Conservation (phyloP, 2,888 invertebrate species). For the Didymodactylos carnosus region DNA sequence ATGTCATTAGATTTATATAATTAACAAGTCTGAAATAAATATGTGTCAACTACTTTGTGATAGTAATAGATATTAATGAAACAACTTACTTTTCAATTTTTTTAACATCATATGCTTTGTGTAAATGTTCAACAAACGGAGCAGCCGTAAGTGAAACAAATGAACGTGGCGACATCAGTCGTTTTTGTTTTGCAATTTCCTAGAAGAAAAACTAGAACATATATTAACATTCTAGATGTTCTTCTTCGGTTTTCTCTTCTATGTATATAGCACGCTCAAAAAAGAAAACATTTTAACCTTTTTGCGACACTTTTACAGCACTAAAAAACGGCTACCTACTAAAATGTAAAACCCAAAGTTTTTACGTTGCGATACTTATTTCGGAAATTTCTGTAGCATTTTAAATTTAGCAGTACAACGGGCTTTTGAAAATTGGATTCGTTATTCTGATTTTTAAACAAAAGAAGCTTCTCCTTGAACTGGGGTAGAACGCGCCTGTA, state of each 20-base stretch:
- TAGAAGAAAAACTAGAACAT: neutral
- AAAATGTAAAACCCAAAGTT: no score
- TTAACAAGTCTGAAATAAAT: neutral
- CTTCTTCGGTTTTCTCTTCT: no score
- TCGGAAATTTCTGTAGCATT: no score
- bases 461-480: no score
- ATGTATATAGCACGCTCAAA: no score
- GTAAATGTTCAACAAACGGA: neutral
- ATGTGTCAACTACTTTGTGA: neutral
- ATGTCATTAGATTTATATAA: slow-evolving; percentile 8
- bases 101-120: neutral
- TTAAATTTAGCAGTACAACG: no score
- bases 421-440: no score
- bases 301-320: neutral
- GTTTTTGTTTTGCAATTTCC: neutral
- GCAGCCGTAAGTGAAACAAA: neutral
- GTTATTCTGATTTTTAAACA: no score
- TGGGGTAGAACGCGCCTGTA: no score
- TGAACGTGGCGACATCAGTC: neutral
- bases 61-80: neutral
- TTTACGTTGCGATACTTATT: no score
- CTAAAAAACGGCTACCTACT: no score
- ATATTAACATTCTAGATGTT: no score
- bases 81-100: neutral
- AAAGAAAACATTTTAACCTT: neutral